Conservation (phyloP, 2,888 invertebrate species). For the Furcula furcula region DNA sequence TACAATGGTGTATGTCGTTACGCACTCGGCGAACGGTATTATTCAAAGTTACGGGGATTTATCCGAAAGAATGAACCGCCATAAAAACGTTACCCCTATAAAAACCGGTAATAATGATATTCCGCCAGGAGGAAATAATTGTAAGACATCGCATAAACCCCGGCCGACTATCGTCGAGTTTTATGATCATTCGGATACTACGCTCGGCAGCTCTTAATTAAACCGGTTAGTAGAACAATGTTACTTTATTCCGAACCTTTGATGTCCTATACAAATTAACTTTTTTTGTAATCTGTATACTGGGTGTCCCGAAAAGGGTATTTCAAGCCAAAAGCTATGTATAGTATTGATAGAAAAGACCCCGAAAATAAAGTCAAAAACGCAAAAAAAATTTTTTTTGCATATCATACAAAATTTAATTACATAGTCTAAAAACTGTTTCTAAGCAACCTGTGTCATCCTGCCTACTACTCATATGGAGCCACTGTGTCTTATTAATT, state of each 20-base stretch:
- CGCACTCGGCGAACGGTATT: slow-evolving; percentile 17
- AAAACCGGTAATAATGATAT: slow-evolving; percentile 62
- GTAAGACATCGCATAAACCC: slow-evolving; percentile 49
- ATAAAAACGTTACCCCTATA: slow-evolving; percentile 58
- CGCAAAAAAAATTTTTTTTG: no score
- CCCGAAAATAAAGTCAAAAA: no score
- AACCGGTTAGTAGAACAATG: slow-evolving; percentile 42
- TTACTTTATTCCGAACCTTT: slow-evolving; percentile 32
- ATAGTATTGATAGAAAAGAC: no score
- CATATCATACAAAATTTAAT: no score
- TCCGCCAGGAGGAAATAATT: slow-evolving; percentile 55
- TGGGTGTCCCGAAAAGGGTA: no score
- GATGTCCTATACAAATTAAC: slow-evolving; percentile 39
- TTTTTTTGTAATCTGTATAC: no score
- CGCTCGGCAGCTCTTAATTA: slow-evolving; percentile 50
- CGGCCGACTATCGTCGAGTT: slow-evolving; percentile 36
- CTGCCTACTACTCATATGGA: no score
- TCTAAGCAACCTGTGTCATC: no score
- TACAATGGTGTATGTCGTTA: slow-evolving; percentile 15
- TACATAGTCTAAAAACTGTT: no score
- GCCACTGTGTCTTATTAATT: no score
- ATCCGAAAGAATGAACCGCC: slow-evolving; percentile 37
- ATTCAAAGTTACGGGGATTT: slow-evolving; percentile 25
- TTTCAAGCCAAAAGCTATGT: no score
- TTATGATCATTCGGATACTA: slow-evolving; percentile 45